Evolutionary conservation across 1,140 invertebrate genomes (phyloP).

Genomic region (Oscheius sp.): DNA sequence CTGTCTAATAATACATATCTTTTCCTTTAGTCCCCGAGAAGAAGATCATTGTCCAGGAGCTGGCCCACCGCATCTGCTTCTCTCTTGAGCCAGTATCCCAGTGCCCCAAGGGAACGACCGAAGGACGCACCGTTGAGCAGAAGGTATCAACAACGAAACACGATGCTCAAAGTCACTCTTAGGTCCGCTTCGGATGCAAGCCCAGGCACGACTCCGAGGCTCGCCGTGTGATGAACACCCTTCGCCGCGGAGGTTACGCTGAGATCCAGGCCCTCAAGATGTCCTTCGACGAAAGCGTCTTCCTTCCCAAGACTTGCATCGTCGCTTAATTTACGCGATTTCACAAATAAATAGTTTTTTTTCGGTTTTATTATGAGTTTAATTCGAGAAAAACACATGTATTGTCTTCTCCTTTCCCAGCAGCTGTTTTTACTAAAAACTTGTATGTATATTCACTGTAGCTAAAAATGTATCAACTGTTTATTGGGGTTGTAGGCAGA

Average conservation of each 20-base stretch:
- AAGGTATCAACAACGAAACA: neutral
- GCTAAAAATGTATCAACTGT: no score
- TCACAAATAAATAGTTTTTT: no score
- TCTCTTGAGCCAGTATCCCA: constrained; percentile 33
- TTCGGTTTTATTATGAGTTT: no score
- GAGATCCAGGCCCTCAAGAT: neutral
- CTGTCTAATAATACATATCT: neutral
- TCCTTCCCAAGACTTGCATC: constrained; percentile 26
- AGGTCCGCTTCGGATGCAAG: constrained; percentile 34
- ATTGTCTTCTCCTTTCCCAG: no score
- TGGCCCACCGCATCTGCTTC: constrained; percentile 44
- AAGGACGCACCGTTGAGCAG: neutral
- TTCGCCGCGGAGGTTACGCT: neutral
- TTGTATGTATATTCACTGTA: no score
- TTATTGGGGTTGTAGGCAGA: no score
- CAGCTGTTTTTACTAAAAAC: no score
- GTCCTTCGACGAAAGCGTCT: constrained; percentile 15
- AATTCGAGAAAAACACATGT: no score
- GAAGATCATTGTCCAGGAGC: constrained; percentile 15
- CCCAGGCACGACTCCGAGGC: constrained; percentile 18
- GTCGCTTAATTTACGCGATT: constrained; percentile 15
- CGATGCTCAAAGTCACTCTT: neutral
- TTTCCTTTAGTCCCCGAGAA: constrained; percentile 7
- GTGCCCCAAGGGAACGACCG: constrained; percentile 27
- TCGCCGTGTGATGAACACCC: constrained; percentile 15